These are phyloP conservation scores for Archaeoteleia sp. DNA, from an alignment of 2,888 invertebrate genomes.

Conservation along the genomic window DNA sequence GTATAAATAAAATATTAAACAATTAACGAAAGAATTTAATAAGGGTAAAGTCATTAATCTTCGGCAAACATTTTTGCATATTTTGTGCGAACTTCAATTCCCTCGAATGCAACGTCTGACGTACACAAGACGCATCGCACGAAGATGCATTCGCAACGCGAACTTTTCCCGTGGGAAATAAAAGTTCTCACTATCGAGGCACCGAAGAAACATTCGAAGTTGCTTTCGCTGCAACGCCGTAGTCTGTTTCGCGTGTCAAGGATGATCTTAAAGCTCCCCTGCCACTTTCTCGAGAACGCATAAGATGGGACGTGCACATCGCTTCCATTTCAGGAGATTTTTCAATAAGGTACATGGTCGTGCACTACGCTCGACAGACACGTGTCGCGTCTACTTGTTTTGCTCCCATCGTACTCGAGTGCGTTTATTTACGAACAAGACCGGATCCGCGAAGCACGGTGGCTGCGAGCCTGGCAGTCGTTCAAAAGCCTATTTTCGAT, in stretches of 20 bases:
- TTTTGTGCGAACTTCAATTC: conserved; percentile 40
- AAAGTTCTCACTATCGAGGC: conserved; percentile 48
- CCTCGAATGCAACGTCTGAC: conserved; percentile 45
- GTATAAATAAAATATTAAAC: too few species aligned
- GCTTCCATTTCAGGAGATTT: background rate
- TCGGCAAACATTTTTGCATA: conserved; percentile 31
- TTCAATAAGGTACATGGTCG: background rate
- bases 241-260: background rate
- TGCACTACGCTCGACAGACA: background rate
- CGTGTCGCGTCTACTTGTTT: conserved; percentile 9
- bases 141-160: conserved; percentile 43
- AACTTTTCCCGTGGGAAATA: conserved; percentile 54
- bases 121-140: conserved; percentile 47
- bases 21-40: too few species aligned
- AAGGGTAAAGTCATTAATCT: too few species aligned
- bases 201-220: conserved; percentile 44
- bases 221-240: conserved; percentile 22
- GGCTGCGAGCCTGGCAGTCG: conserved; percentile 33
- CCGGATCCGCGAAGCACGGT: conserved; percentile 31
- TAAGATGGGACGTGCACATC: conserved; percentile 10
- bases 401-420: conserved; percentile 20
- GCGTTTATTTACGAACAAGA: conserved; percentile 47
- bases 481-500: conserved; percentile 49
- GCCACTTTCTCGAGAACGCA: background rate
- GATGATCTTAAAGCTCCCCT: conserved; percentile 40